These are phyloP conservation scores for Coryphaenoides rupestris DNA, from an alignment of 2,113 vertebrate species.

Conservation along the genomic window DNA sequence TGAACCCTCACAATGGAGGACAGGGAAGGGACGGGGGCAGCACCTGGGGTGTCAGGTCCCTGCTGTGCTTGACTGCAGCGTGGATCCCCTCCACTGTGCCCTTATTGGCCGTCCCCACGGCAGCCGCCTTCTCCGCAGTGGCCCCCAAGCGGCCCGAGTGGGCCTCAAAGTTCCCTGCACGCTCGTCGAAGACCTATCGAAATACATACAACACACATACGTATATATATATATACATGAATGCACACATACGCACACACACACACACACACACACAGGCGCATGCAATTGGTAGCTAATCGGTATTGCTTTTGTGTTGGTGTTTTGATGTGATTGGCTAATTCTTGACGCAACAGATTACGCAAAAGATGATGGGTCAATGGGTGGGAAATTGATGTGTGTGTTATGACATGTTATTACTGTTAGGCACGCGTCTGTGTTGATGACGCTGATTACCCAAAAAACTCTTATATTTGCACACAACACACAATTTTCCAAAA, in stretches of 20 bases:
- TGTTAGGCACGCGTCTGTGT: too few relatives aligned
- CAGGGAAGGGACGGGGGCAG: too few relatives aligned
- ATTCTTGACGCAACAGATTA: neutral
- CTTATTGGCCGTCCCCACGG: conserved; percentile 94
- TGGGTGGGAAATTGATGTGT: too few relatives aligned
- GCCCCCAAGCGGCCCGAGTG: conserved; percentile 88
- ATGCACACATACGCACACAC: neutral
- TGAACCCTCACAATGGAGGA: too few relatives aligned
- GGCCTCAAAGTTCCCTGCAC: conserved; percentile 92
- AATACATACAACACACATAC: neutral
- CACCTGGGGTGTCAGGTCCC: conserved; percentile 97
- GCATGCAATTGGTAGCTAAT: too few relatives aligned
- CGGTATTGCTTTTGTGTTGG: too few relatives aligned
- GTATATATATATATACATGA: too few relatives aligned
- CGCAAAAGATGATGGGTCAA: too few relatives aligned
- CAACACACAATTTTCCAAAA: too few relatives aligned
- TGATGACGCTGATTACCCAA: too few relatives aligned
- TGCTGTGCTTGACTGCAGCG: conserved; percentile 89
- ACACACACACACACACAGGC: neutral
- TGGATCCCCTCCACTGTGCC: conserved; percentile 93
- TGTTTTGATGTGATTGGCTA: neutral
- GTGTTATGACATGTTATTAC: too few relatives aligned
- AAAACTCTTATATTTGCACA: too few relatives aligned
- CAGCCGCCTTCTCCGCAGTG: conserved; percentile 95
- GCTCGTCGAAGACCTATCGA: conserved; percentile 89